These are phyloP conservation scores for Calameuta pallipes DNA, from an alignment of 2,888 invertebrate genomes.

Conservation along the genomic window DNA sequence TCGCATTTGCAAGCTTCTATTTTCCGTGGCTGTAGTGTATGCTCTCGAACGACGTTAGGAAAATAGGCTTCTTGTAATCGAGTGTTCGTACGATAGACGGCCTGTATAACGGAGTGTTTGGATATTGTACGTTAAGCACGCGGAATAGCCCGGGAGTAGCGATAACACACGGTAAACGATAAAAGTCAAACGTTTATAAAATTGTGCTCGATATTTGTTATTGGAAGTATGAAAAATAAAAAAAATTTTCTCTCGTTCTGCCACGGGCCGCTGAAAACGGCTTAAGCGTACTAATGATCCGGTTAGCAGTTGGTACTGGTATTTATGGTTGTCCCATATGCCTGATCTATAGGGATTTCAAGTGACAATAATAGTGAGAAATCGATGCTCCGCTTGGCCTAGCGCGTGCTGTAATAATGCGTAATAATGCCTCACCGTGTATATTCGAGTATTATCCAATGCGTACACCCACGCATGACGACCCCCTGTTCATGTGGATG, in stretches of 20 bases:
- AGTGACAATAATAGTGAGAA: conserved; percentile 44
- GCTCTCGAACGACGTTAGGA: conserved; percentile 32
- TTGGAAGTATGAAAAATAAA: too few species aligned
- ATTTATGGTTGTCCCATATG: conserved; percentile 28
- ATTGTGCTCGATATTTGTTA: too few species aligned
- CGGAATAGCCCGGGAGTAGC: conserved; percentile 13
- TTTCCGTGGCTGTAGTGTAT: conserved; percentile 20
- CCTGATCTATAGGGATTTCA: conserved; percentile 36
- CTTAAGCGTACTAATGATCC: neutral
- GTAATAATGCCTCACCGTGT: conserved; percentile 45
- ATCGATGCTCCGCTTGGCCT: conserved; percentile 39
- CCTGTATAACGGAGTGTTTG: conserved; percentile 13
- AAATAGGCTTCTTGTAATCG: conserved; percentile 40
- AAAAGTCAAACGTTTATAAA: neutral
- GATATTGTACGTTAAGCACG: conserved; percentile 15
- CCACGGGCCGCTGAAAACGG: neutral
- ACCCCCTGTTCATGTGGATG: conserved; percentile 16
- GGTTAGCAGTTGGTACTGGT: conserved; percentile 13
- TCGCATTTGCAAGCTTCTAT: conserved; percentile 28
- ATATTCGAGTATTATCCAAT: conserved; percentile 41
- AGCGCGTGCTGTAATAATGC: conserved; percentile 38
- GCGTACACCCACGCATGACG: conserved; percentile 27
- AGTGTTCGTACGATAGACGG: conserved; percentile 33
- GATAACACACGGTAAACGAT: neutral
- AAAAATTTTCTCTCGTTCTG: too few species aligned